Evolutionary conservation across 1,140 invertebrate genomes (phyloP).

Genomic region (Cotesia typhae): DNA sequence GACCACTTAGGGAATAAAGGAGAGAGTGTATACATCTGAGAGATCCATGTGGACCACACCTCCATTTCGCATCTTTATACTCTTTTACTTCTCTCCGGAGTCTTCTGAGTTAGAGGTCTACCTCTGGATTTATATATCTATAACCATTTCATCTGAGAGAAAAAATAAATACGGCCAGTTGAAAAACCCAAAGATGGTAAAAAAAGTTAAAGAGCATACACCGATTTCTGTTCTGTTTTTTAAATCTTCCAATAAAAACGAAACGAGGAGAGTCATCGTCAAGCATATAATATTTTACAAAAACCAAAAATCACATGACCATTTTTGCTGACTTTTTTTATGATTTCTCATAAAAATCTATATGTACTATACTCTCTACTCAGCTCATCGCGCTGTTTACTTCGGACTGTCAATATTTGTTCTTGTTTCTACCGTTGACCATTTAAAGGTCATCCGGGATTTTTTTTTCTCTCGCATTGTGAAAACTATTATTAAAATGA

Average conservation of each 20-base stretch:
- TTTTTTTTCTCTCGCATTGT: neutral
- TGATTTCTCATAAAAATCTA: neutral
- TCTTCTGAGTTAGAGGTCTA: neutral
- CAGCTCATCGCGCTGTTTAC: conserved; percentile 4
- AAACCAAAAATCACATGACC: too few species aligned
- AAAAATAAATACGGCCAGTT: neutral
- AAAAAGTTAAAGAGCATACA: too few species aligned
- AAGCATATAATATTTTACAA: too few species aligned
- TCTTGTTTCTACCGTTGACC: conserved; percentile 9
- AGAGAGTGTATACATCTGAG: conserved; percentile 15
- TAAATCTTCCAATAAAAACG: too few species aligned
- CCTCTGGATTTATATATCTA: neutral
- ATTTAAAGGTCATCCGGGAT: neutral
- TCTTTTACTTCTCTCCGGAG: neutral
- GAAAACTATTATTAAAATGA: too few species aligned
- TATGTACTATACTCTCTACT: neutral
- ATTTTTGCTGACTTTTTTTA: neutral
- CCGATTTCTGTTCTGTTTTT: too few species aligned
- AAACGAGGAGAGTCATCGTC: too few species aligned
- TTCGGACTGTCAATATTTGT: conserved; percentile 27
- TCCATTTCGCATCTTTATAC: conserved; percentile 8
- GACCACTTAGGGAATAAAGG: conserved; percentile 29
- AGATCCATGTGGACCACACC: conserved; percentile 21
- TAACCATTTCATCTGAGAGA: neutral
- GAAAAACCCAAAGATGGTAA: neutral